Evolutionary conservation across 2,888 invertebrate species (phyloP).

Genomic region (Ectobius pallidus): DNA sequence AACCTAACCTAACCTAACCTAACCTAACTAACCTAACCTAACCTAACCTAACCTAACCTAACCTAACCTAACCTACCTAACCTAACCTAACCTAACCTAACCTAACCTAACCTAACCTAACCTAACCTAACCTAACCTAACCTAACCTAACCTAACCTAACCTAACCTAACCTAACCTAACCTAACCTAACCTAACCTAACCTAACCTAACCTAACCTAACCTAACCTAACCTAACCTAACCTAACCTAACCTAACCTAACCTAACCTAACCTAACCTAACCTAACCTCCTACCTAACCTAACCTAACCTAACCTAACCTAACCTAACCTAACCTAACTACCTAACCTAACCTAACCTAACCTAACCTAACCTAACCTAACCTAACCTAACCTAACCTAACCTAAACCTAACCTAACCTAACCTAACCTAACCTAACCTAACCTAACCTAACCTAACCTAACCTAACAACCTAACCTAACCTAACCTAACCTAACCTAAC

Average conservation of each 20-base stretch:
- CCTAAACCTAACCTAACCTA: constrained; percentile 24
- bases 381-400: constrained; percentile 40
- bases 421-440: constrained; percentile 34
- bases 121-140: too few relatives aligned
- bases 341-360: constrained; percentile 23
- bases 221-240: background rate
- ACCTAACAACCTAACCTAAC: too few relatives aligned
- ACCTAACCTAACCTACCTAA: too few relatives aligned
- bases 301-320: background rate
- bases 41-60: too few relatives aligned
- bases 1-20: too few relatives aligned
- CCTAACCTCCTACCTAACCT: constrained; percentile 18
- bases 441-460: too few relatives aligned
- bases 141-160: too few relatives aligned
- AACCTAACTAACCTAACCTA: too few relatives aligned
- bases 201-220: background rate
- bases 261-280: background rate
- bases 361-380: constrained; percentile 24
- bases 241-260: background rate
- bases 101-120: too few relatives aligned
- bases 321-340: background rate
- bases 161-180: background rate
- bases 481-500: constrained; percentile 26
- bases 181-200: background rate
- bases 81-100: too few relatives aligned